phyloP scores from a whole-genome alignment of 1,140 invertebrate genomes.

The Hyposmocoma kahamanoa region DNA sequence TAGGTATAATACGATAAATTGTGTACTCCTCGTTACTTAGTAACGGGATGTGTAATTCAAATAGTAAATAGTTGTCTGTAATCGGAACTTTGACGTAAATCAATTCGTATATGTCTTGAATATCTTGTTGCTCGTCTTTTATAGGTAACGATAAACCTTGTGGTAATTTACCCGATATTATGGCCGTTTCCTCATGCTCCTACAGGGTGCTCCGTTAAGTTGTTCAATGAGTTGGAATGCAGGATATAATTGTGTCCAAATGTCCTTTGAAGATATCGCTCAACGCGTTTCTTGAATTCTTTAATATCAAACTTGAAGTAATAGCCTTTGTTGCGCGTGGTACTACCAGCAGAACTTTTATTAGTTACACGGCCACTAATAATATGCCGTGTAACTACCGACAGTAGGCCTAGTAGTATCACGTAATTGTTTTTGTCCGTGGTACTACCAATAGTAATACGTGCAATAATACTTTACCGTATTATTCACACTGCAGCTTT shows the following conservation, averaged over 20 bases:
- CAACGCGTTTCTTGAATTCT: neutral
- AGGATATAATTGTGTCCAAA: neutral
- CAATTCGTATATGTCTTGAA: neutral
- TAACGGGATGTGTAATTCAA: conserved; percentile 1
- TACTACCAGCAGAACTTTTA: too few relatives aligned
- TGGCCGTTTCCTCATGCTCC: too few relatives aligned
- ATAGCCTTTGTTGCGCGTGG: too few relatives aligned
- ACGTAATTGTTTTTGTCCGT: too few relatives aligned
- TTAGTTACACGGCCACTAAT: too few relatives aligned
- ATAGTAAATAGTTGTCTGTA: neutral
- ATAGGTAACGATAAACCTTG: neutral
- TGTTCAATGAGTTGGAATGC: neutral
- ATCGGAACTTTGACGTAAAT: conserved; percentile 1
- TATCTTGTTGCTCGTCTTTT: neutral
- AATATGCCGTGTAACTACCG: too few relatives aligned
- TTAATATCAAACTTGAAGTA: neutral
- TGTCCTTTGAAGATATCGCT: neutral
- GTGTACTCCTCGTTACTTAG: conserved; percentile 3
- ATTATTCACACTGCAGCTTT: too few relatives aligned
- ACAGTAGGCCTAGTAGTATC: too few relatives aligned
- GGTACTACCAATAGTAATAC: too few relatives aligned
- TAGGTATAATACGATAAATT: neutral
- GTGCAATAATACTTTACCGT: too few relatives aligned
- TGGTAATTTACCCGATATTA: neutral
- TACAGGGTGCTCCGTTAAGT: too few relatives aligned